Evolutionary conservation across 2,113 vertebrate species (phyloP).

Genomic region (Halichoerus grypus): DNA sequence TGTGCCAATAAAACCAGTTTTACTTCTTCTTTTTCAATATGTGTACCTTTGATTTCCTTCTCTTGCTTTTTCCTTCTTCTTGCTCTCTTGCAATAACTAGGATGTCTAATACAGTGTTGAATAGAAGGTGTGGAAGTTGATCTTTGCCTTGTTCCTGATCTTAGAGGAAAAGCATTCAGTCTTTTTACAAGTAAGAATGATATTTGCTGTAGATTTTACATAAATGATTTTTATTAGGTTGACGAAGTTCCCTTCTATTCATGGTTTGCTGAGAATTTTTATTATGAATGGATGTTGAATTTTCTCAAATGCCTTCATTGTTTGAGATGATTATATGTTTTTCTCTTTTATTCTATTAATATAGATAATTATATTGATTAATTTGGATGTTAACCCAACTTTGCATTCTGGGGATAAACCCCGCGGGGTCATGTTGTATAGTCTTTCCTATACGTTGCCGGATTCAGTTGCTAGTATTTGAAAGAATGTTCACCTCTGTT

Average conservation of each 20-base stretch:
- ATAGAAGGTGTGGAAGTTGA: neutral
- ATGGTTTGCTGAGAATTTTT: conserved; percentile 19
- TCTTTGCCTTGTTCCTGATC: neutral
- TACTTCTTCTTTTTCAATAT: neutral
- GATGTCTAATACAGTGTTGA: neutral
- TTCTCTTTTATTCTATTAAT: neutral
- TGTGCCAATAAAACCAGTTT: neutral
- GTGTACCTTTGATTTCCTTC: neutral
- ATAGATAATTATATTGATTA: neutral
- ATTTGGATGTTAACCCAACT: neutral
- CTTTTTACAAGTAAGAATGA: neutral
- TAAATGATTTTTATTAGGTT: neutral
- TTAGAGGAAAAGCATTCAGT: neutral
- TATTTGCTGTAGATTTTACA: neutral
- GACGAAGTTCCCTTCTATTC: neutral
- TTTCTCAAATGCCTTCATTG: neutral
- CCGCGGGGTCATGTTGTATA: neutral
- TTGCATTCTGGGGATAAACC: neutral
- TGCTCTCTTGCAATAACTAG: neutral
- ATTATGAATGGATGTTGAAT: neutral
- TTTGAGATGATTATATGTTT: conserved; percentile 7
- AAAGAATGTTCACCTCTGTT: conserved; percentile 13
- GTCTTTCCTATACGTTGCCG: neutral
- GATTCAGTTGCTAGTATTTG: neutral
- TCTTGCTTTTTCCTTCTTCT: neutral